Base-by-base conservation (phyloP, 2,888 invertebrate genomes). In the Busseola fusca region DNA sequence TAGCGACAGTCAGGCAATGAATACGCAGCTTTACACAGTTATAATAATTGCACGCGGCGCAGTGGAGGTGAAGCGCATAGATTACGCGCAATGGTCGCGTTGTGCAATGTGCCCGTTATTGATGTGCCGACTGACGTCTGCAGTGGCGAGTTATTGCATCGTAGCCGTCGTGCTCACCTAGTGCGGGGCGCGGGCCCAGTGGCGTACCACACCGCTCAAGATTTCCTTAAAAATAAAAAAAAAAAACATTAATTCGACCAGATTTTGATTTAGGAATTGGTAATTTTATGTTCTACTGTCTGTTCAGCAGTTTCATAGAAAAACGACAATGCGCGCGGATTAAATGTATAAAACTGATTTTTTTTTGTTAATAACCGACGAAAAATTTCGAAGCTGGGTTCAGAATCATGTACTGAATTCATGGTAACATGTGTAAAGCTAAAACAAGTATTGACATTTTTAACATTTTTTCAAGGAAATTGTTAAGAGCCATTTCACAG, bases 111-210 rank as follows among this genome's bases (percentile, higher is more conserved):
- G 63, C 54, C 30, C 71, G 76, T 83, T 79, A 84, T 84, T 79
- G 82, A 84, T 83, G 84, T 64, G 76, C 74, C 80, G 76, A 76
- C 72, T 67, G 85, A 77, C 83, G 76, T 42, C 71, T 60, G 75
- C 52, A 58, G 62, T 30, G 50, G 67, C 76, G 81, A 87, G 68
- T 82, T 85, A 86, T 78, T 66, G 75, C 64, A 58, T 63, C 63
- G 72, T 65, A 42, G 60, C 50, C 69, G 25, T 64, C 27, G 16
- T 74, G 69, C 67, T 64, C 67, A 80, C 82, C 70, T 77, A 58
- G 64, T 76, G 71, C 72, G 65, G 59, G n/a, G 45, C 57, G 37
- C 37, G 52, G 10, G n/a, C 18, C 57, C 69, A 72, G 73, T 27
- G 65, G 54, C 48, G 72, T 21, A 59, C 34, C n/a, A 0, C 21